A percentile compares a stretch with the other conserved stretches of the same genome.
Conservation (phyloP, 2,797 vertebrate species). For the Melanotaenia pygmaea region DNA sequence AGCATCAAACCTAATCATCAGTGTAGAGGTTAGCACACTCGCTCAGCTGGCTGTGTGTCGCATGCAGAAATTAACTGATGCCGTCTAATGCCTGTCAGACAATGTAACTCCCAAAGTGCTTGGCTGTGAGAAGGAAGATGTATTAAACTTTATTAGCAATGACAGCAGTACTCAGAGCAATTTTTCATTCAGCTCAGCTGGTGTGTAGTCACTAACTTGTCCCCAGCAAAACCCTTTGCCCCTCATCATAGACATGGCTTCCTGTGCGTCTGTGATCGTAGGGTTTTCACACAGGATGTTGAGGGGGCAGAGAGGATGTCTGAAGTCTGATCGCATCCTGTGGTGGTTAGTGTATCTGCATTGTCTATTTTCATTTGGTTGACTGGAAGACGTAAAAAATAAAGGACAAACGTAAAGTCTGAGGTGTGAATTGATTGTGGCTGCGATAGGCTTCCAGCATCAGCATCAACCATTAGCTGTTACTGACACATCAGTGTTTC, state of each 20-base stretch:
- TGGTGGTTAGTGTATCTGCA: slow-evolving; percentile 47
- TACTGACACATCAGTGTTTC: slow-evolving; percentile 18
- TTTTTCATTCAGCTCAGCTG: slow-evolving; percentile 26
- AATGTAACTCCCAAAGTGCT: slow-evolving; percentile 23
- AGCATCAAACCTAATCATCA: slow-evolving; percentile 64
- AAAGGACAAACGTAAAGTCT: slow-evolving; percentile 22
- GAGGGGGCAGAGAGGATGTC: slow-evolving; percentile 72
- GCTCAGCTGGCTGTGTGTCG: slow-evolving; percentile 36
- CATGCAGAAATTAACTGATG: slow-evolving; percentile 38
- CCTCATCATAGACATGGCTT: slow-evolving; percentile 62
- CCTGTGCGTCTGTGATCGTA: slow-evolving; percentile 60
- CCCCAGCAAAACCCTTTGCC: slow-evolving; percentile 31
- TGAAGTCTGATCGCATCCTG: slow-evolving; percentile 65
- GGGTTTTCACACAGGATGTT: slow-evolving; percentile 73
- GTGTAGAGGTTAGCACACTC: slow-evolving; percentile 27
- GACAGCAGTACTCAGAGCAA: slow-evolving; percentile 23
- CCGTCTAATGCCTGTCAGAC: slow-evolving; percentile 21
- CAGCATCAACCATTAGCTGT: slow-evolving; percentile 23
- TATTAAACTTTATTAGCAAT: slow-evolving; percentile 36
- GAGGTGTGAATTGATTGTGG: slow-evolving; percentile 26
- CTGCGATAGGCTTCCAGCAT: slow-evolving; percentile 21
- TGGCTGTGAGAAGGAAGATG: slow-evolving; percentile 30
- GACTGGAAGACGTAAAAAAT: slow-evolving; percentile 31
- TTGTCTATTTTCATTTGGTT: slow-evolving; percentile 30
- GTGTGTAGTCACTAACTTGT: background rate